A percentile compares a stretch with the other conserved stretches of the same genome.
These are phyloP conservation scores for Mesorhabditis sp. DNA, from an alignment of 2,888 invertebrate genomes.

Conservation along the genomic window DNA sequence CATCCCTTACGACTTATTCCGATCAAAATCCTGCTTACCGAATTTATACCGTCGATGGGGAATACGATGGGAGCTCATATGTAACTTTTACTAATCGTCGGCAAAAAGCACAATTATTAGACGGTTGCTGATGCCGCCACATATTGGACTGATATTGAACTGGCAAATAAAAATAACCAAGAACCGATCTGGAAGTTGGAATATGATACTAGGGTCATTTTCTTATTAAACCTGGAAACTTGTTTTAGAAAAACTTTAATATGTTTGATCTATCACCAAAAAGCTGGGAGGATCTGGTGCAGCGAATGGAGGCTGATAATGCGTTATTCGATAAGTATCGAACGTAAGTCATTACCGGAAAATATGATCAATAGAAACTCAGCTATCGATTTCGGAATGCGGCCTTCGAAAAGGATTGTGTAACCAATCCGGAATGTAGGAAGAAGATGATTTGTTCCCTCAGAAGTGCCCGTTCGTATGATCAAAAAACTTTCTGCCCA, in stretches of 20 bases:
- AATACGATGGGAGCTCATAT: constrained; percentile 61
- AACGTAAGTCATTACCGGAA: neutral
- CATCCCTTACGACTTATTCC: constrained; percentile 73
- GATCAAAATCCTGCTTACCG: constrained; percentile 83
- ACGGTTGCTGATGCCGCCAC: constrained; percentile 24
- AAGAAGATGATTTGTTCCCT: neutral
- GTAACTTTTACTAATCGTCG: constrained; percentile 11
- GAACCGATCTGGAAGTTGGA: constrained; percentile 14
- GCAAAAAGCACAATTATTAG: neutral
- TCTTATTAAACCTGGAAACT: neutral
- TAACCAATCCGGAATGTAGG: neutral
- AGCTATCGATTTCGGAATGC: too few relatives aligned
- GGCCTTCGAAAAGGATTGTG: too few relatives aligned
- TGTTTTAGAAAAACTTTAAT: neutral
- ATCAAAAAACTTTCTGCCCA: neutral
- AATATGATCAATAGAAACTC: too few relatives aligned
- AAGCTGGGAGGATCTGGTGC: neutral
- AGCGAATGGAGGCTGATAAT: neutral
- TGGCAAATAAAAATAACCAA: constrained; percentile 14
- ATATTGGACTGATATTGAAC: constrained; percentile 20
- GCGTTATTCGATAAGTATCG: neutral
- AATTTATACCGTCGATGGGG: constrained; percentile 90
- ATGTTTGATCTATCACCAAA: neutral
- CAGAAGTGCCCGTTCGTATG: neutral
- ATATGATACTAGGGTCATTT: neutral